These are phyloP conservation scores for Palythoa heliodiscus DNA, from an alignment of 92 coral and sea anemone species.

Conservation along the genomic window DNA sequence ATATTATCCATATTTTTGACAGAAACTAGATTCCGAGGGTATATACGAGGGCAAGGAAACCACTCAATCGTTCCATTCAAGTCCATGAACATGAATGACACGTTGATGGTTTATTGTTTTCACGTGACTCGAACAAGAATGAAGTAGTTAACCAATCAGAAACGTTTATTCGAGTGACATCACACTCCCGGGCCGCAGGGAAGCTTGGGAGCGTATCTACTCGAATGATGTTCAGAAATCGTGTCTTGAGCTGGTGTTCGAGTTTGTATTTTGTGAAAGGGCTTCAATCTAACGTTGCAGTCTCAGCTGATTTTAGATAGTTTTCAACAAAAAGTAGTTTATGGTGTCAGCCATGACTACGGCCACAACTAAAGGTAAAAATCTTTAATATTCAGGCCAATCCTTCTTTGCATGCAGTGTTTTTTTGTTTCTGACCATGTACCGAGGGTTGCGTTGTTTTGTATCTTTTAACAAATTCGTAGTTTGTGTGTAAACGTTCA, in stretches of 20 bases:
- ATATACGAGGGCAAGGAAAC: background rate
- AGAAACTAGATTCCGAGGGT: background rate
- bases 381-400: conserved; percentile 11
- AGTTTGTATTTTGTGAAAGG: conserved; percentile 37
- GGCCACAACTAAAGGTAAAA: conserved; percentile 85
- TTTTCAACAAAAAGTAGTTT: conserved; percentile 47
- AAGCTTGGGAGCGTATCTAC: conserved; percentile 37
- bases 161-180: conserved; percentile 16
- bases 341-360: conserved; percentile 75
- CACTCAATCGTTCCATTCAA: conserved; percentile 13
- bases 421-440: conserved; percentile 48
- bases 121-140: conserved; percentile 43
- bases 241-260: conserved; percentile 43
- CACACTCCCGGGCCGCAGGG: conserved; percentile 65
- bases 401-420: conserved; percentile 84
- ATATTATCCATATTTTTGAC: background rate
- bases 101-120: conserved; percentile 43
- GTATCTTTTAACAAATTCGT: conserved; percentile 46
- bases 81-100: conserved; percentile 40
- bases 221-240: conserved; percentile 41
- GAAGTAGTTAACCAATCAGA: conserved; percentile 52
- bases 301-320: conserved; percentile 65
- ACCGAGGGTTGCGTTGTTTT: conserved; percentile 38
- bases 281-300: conserved; percentile 62
- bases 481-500: conserved; percentile 8